Conservation (phyloP, 2,113 vertebrate species). For the Fulmarus glacialis region DNA sequence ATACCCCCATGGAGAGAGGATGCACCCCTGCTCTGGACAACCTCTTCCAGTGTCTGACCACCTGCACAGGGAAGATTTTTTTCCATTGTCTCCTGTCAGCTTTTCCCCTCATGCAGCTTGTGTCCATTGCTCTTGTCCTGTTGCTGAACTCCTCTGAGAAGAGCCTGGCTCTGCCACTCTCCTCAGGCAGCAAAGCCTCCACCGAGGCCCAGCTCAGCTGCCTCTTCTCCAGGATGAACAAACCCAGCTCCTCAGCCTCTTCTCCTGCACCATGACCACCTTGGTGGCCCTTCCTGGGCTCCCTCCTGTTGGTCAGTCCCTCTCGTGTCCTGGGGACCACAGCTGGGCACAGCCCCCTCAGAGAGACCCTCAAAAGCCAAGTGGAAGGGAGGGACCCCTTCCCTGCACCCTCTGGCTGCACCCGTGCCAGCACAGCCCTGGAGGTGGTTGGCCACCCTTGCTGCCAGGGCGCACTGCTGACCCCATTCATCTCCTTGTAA, state of each 20-base stretch:
- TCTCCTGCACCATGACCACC: background rate
- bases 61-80: rapidly evolving
- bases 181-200: background rate
- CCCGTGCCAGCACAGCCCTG: background rate
- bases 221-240: background rate
- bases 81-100: background rate
- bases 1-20: background rate
- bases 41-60: background rate
- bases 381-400: background rate
- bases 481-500: background rate
- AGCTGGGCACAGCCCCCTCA: background rate
- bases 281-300: background rate
- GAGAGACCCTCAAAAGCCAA: background rate
- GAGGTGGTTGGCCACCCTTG: background rate
- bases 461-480: background rate
- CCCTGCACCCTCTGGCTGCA: background rate
- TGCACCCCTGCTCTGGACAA: background rate
- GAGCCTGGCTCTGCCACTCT: background rate
- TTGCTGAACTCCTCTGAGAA: background rate
- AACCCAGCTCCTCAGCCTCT: background rate
- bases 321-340: background rate
- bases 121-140: background rate
- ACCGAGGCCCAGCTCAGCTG: background rate
- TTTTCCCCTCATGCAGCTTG: background rate
- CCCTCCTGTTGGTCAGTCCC: background rate